Base-by-base conservation (phyloP, 2,888 invertebrate genomes). In the Limnephilus lunatus region DNA sequence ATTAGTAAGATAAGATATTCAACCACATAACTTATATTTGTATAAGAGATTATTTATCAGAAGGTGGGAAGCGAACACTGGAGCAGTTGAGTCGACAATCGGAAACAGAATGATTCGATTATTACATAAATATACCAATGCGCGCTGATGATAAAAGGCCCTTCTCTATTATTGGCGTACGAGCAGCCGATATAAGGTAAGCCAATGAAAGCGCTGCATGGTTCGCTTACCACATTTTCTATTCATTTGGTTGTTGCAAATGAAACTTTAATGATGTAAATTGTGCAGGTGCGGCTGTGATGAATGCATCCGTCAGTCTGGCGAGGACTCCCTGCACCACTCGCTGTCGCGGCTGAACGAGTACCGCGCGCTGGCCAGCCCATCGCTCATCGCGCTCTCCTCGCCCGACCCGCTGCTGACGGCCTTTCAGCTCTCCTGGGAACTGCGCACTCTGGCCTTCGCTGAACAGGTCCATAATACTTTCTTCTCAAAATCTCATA, bases 401-500 rank as follows among this genome's bases (percentile, higher is more conserved):
- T 98, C 99, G 14, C 97, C 97, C 92, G 99, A 99, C 95, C 99
- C 99, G 1, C 97, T 99, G 91, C 96, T 99, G 94, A 99, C 99
- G 0, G 98, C 99, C 30, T 99, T 99, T 95, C 98, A 99, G 95
- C 96, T 99, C 87, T 99, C 99, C 91, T 99, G 99, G 98, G 99
- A 99, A 94, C 96, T 99, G 44, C 96, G 98, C 94, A 97, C 98
- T 94, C 96, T 99, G 94, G 98, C 98, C 5, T 97, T 98, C 94
- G 97, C 99, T 90, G 99, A 99, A 95, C 98, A 98, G 95, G 96
- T 96, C 94, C 14, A 68, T 25, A n/a, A 25, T 25, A 25, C 9
- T 2, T 7, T 9, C 0, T 68, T 68, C 25, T 19, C 19, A 68
- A 68, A 19, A 25, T 87, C 4, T n/a, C 30, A 19, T 89, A 85